Evolutionary conservation across 2,797 vertebrate species (phyloP), one percentile per base, ranked within the genome.

Genomic region (Gobio occitaniae): DNA sequence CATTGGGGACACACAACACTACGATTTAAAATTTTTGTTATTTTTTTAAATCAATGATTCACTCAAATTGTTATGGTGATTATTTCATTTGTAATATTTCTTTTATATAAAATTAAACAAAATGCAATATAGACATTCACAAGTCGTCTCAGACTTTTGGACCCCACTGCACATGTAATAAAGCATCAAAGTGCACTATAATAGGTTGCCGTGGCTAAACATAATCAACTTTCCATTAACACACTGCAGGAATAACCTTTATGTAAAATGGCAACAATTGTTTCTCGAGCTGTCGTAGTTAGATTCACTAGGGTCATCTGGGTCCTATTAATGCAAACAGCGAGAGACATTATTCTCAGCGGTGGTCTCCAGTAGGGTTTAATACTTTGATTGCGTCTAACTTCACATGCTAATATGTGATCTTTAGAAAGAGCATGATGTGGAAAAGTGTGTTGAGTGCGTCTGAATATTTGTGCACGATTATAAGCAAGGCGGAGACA

Each of bases 221-320:
- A 0, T 59, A 48, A 69, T 44, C 36, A 41, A 25, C 32, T 41
- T 41, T 66, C 29, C 54, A 8, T 38, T 83, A 36, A 59, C n/a
- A 68, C 48, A 56, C 47, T 29, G 16, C 6, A 32, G n/a, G 38
- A 36, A 69, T 84, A 74, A 82, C n/a, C 54, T 50, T 74, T 38
- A 76, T 12, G 10, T 66, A 77, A 68, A 78, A 77, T 9, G 48
- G 63, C 36, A 84, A 76, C 74, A 78, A 65, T 78, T 61, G 25
- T 17, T 78, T 61, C 19, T 38, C 6, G 6, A 48, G 17, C 38
- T 36, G 19, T 83, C 13, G 3, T 78, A 32, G 70, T 84, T 61
- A 61, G 50, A 78, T 78, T 78, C 8, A 32, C 19, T 68, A 50
- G 52, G 65, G 65, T 84, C 83, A 78, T 70, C 83, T 84, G 83